A percentile compares a stretch with the other conserved stretches of the same genome.
phyloP scores from a whole-genome alignment of 2,113 vertebrate genomes.

The Sterrhoptilus dennistouni region DNA sequence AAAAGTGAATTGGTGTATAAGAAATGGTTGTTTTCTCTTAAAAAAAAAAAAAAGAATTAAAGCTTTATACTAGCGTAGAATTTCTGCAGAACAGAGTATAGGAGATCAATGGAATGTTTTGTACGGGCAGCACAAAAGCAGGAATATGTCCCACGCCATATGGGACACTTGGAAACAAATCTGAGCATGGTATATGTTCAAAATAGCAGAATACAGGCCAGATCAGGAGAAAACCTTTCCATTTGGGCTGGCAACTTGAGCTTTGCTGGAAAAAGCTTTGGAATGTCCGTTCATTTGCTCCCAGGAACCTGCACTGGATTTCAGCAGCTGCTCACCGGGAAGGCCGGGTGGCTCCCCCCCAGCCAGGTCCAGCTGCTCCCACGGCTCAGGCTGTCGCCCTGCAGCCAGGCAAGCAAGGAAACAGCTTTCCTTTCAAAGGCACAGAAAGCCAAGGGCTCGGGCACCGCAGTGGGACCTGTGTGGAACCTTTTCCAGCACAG shows the following conservation, averaged over 20 bases:
- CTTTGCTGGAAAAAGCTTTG: constrained; percentile 20
- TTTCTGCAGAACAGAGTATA: neutral
- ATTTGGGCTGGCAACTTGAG: constrained; percentile 51
- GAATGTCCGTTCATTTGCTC: constrained; percentile 39
- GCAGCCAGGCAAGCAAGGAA: neutral
- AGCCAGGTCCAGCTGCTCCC: constrained; percentile 35
- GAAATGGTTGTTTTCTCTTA: neutral
- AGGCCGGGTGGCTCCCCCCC: neutral
- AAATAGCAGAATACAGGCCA: constrained; percentile 1
- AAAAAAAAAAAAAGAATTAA: neutral
- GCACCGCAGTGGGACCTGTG: rapidly evolving
- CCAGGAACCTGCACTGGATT: neutral
- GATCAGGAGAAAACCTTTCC: constrained; percentile 29
- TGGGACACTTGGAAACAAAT: constrained; percentile 36
- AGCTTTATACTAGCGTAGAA: neutral
- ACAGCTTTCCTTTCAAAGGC: rapidly evolving
- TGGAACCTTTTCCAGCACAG: rapidly evolving
- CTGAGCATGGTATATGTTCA: neutral
- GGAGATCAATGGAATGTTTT: neutral
- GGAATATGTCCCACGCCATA: neutral
- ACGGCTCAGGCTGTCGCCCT: neutral
- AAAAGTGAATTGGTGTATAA: neutral
- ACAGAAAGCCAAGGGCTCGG: neutral
- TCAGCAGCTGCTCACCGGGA: constrained; percentile 46
- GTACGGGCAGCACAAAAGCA: neutral